These are phyloP conservation scores for Cairina moschata DNA, from an alignment of 2,113 vertebrate genomes.

Conservation along the genomic window DNA sequence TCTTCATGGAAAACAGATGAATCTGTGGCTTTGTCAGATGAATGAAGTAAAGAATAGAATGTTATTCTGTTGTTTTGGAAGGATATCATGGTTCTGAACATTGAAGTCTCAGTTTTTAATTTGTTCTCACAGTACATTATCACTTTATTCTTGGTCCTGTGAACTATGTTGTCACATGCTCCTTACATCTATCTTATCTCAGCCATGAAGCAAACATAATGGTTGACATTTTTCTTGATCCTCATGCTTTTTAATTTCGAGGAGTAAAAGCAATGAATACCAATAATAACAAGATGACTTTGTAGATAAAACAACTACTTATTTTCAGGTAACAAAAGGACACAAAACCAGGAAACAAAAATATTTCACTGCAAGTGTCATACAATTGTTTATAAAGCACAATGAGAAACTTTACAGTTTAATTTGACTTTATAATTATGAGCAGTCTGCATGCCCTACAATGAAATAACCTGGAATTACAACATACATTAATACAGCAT, in stretches of 20 bases:
- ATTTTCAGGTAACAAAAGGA: background rate
- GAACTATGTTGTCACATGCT: background rate
- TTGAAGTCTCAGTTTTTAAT: background rate
- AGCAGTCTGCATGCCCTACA: background rate
- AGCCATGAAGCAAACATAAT: background rate
- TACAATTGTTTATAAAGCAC: background rate
- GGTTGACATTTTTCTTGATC: background rate
- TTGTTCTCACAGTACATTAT: background rate
- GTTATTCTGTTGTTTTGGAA: background rate
- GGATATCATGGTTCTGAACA: background rate
- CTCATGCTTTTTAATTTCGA: constrained; percentile 37
- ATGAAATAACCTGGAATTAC: background rate
- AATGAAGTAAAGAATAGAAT: background rate
- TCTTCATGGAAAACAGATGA: background rate
- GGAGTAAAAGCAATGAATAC: background rate
- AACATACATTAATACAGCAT: background rate
- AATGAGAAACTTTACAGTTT: background rate
- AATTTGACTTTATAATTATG: background rate
- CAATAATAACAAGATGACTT: background rate
- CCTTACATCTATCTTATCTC: background rate
- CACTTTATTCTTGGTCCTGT: background rate
- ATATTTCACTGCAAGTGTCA: background rate
- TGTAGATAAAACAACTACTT: background rate
- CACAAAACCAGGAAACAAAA: background rate
- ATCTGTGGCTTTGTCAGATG: background rate